These are phyloP conservation scores for Pomacea maculata DNA, from an alignment of 1,140 invertebrate genomes.

Conservation along the genomic window DNA sequence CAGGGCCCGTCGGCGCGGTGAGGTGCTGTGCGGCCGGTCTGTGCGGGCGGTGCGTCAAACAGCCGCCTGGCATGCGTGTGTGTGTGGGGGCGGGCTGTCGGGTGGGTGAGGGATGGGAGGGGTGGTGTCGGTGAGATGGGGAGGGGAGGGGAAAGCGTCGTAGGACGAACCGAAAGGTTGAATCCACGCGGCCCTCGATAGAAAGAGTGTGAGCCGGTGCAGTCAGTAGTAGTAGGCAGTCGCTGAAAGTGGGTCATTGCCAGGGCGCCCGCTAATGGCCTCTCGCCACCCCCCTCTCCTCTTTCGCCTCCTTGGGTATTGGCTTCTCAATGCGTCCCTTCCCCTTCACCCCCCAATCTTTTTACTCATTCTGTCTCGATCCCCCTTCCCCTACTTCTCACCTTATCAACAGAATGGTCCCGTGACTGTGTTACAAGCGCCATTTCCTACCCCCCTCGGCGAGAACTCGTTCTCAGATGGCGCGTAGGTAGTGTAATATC, in stretches of 20 bases:
- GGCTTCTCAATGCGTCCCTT: neutral
- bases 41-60: no score
- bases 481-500: no score
- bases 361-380: neutral
- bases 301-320: neutral
- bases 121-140: neutral
- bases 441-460: no score
- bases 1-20: no score
- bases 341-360: neutral
- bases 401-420: no score
- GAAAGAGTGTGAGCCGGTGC: conserved; percentile 16
- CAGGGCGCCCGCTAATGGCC: neutral
- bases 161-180: neutral
- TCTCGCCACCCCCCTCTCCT: neutral
- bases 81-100: neutral
- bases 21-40: no score
- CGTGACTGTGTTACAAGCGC: no score
- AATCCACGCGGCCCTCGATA: neutral
- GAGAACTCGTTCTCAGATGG: no score
- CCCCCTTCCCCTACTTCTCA: neutral
- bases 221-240: conserved; percentile 8
- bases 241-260: conserved; percentile 15
- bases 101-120: neutral
- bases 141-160: neutral
- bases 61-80: neutral